Evolutionary conservation across 2,888 invertebrate species (phyloP).

Genomic region (Meghimatium bilineatum): DNA sequence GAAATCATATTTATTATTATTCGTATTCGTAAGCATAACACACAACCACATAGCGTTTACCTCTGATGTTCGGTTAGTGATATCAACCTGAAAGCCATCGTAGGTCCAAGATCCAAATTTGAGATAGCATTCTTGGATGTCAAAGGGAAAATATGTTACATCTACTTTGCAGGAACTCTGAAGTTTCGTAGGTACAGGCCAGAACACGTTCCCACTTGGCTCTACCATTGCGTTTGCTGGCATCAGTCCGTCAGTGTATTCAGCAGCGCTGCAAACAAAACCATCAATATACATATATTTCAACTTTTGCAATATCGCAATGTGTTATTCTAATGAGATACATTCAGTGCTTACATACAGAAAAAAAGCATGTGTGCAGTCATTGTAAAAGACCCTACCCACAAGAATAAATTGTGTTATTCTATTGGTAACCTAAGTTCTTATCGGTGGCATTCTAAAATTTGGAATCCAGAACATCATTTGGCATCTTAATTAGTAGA

Average conservation of each 20-base stretch:
- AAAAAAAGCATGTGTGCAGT: too few species aligned
- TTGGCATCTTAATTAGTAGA: too few species aligned
- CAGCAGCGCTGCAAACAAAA: conserved; percentile 78
- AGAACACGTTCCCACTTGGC: conserved; percentile 80
- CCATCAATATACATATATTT: background rate
- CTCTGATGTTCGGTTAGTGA: conserved; percentile 67
- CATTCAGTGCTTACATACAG: too few species aligned
- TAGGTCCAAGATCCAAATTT: conserved; percentile 81
- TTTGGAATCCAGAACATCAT: too few species aligned
- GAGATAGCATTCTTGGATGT: conserved; percentile 79
- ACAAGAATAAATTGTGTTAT: too few species aligned
- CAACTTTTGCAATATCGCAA: background rate
- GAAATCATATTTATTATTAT: too few species aligned
- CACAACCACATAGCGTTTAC: background rate
- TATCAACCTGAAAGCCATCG: conserved; percentile 78
- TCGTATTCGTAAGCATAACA: too few species aligned
- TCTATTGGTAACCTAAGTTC: too few species aligned
- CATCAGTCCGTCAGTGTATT: conserved; percentile 80
- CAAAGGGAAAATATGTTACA: conserved; percentile 81
- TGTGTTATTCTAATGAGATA: too few species aligned
- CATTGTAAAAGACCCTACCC: too few species aligned
- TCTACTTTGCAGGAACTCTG: conserved; percentile 80
- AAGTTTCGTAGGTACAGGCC: conserved; percentile 81
- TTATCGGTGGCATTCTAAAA: too few species aligned
- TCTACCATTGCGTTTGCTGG: conserved; percentile 80